Conservation (phyloP, 2,113 vertebrate genomes). For the Ceyx margarethae region DNA sequence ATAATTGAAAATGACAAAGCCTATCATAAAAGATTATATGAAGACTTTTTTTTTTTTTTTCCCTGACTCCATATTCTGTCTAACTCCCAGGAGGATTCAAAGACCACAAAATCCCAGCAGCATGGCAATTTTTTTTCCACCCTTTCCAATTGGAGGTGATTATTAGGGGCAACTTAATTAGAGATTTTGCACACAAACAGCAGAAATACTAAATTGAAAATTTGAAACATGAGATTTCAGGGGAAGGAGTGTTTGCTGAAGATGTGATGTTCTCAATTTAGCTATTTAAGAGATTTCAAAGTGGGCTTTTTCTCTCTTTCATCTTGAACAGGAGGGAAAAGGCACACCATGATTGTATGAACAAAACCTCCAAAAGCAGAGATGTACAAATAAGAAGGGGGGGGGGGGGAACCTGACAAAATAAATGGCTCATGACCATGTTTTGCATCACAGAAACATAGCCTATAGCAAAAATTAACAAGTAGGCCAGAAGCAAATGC, state of each 20-base stretch:
- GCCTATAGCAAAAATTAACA: not conserved
- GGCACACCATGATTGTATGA: fast-evolving
- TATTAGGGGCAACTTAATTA: not conserved
- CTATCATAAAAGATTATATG: not conserved
- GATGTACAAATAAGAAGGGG: not conserved
- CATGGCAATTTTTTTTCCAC: not conserved
- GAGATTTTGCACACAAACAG: not conserved
- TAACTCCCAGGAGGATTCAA: not conserved
- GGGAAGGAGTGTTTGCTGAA: not conserved
- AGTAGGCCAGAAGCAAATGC: not conserved
- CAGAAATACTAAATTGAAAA: not conserved
- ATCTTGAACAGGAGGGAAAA: not conserved
- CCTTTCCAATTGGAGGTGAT: not conserved
- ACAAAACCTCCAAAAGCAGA: not conserved
- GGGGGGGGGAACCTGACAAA: not conserved
- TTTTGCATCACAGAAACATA: not conserved
- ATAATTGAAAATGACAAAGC: conserved; percentile 1
- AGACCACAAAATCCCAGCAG: not conserved
- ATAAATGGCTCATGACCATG: not conserved
- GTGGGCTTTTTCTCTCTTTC: not conserved
- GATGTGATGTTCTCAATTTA: not conserved
- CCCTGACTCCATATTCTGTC: not conserved
- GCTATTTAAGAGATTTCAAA: not conserved
- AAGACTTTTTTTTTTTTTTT: not conserved
- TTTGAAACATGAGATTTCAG: not conserved